phyloP scores from a whole-genome alignment of 2,113 vertebrate genomes.

The Picathartes gymnocephalus region DNA sequence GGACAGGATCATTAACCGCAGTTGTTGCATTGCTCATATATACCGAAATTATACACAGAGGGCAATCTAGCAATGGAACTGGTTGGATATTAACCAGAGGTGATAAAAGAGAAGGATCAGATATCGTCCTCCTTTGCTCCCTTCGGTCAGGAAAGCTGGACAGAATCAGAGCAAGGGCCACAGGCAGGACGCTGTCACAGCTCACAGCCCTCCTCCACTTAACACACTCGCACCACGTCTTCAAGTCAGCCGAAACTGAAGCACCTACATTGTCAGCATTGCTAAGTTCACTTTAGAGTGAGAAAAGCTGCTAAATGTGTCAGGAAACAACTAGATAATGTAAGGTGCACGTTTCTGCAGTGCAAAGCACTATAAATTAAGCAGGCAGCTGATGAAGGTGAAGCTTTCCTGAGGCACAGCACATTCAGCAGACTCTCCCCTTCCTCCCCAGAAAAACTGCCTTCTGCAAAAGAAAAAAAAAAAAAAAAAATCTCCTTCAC shows the following conservation, averaged over 20 bases:
- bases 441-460: slow-evolving; percentile 8
- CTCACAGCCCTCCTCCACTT: not conserved
- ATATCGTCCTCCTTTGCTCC: not conserved
- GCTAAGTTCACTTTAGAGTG: slow-evolving; percentile 60
- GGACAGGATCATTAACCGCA: not conserved
- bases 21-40: not conserved
- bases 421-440: slow-evolving; percentile 27
- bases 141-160: not conserved
- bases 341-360: slow-evolving; percentile 55
- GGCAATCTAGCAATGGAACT: not conserved
- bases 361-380: slow-evolving; percentile 63
- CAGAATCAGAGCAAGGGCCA: not conserved
- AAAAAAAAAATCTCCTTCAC: not conserved
- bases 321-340: slow-evolving; percentile 66
- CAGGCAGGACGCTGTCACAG: not conserved
- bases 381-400: slow-evolving; percentile 54
- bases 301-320: slow-evolving; percentile 68
- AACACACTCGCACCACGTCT: not conserved
- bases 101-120: not conserved
- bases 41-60: not conserved
- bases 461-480: not conserved
- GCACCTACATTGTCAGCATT: slow-evolving; percentile 64
- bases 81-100: not conserved
- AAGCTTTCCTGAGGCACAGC: slow-evolving; percentile 43
- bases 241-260: slow-evolving; percentile 51